These are phyloP conservation scores for Pollicipes pollicipes DNA, from an alignment of 1,140 invertebrate species.

Conservation along the genomic window DNA sequence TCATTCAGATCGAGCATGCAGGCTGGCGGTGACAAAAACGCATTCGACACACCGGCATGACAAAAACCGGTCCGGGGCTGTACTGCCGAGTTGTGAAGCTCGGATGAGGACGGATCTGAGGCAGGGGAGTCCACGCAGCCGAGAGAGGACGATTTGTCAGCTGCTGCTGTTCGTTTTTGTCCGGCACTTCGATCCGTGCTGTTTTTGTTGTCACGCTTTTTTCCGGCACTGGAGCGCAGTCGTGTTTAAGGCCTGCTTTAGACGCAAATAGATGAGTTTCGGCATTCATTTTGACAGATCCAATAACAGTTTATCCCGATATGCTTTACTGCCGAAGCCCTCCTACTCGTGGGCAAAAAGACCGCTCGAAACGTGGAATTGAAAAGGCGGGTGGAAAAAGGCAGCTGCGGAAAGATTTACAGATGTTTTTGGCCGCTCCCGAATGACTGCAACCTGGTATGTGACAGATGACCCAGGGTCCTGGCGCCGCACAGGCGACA, in stretches of 20 bases:
- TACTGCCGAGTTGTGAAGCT: no score
- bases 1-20: no score
- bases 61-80: no score
- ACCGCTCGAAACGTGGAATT: slow-evolving; percentile 33
- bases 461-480: neutral
- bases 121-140: no score
- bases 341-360: slow-evolving; percentile 45
- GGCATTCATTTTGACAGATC: neutral
- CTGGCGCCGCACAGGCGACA: neutral
- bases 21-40: no score
- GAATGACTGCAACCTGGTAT: neutral
- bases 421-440: neutral
- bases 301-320: neutral
- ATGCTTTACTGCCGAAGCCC: slow-evolving; percentile 41
- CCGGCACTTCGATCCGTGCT: neutral
- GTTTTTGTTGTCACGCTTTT: neutral
- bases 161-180: neutral
- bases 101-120: no score
- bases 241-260: neutral
- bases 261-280: neutral
- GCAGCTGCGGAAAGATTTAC: neutral
- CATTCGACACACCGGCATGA: no score
- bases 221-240: neutral
- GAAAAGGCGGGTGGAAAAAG: neutral
- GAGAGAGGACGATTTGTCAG: neutral